Evolutionary conservation across 2,797 vertebrate genomes (phyloP), one percentile per base, ranked within the genome.

Genomic region (Lithobates pipiens): DNA sequence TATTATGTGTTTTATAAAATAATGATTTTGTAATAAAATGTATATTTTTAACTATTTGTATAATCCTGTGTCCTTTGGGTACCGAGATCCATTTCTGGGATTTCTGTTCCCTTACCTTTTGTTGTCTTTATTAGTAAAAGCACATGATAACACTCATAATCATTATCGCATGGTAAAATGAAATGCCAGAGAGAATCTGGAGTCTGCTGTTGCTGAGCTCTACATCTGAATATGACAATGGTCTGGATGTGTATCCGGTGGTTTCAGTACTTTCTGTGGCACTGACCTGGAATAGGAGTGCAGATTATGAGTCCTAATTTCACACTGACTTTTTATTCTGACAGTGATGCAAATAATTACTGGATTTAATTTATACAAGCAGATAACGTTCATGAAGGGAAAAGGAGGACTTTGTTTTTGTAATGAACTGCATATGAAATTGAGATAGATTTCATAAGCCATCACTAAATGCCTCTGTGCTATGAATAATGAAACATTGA

Each of bases 401-500:
- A 61, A 61, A 61, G 54, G 54, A n/a, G 54, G 54, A 23, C 54
- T 61, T 61, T 61, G 50, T 16, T 54, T 46, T 54, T 54, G 13
- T 18, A 54, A 16, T 16, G 50, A 54, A 54, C 50, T 54, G 15
- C 54, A 23, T 23, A 61, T 7, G 21, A 61, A 7, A 61, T 61
- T 61, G 54, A 25, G 32, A 63, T 61, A 77, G 75, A 36, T 76
- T 54, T 57, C 25, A 50, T 75, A 75, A 50, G 36, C 42, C 72
- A 76, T 76, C n/a, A 25, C 44, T 27, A 76, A 76, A 46, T 76
- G 74, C 23, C 50, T 61, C 13, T 34, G 50, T 61, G 50, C 57
- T 77, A 54, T 39, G 76, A 77, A 77, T 61, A 63, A 65, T 77
- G 15, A 77, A 77, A 27, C 23, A 29, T 16, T 77, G 54, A 77